phyloP scores from a whole-genome alignment of 1,140 invertebrate genomes.

The Drosophila carrolli region DNA sequence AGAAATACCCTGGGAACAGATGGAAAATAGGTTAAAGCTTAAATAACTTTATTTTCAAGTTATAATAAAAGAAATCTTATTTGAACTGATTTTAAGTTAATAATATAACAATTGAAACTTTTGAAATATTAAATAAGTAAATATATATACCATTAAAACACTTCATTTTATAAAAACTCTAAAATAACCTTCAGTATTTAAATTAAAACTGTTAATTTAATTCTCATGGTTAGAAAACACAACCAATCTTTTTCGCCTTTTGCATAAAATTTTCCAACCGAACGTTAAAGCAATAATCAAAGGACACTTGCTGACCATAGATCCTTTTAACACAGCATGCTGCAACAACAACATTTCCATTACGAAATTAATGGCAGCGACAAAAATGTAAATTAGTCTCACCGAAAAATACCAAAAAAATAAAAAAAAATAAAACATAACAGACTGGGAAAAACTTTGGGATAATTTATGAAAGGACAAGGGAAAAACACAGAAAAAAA shows the following conservation, averaged over 20 bases:
- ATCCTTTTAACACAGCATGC: slow-evolving; percentile 4
- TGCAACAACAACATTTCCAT: slow-evolving; percentile 46
- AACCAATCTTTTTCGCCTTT: background rate
- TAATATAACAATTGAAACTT: too few species aligned
- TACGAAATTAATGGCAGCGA: slow-evolving; percentile 77
- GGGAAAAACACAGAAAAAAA: background rate
- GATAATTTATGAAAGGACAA: slow-evolving; percentile 63
- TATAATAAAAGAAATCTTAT: too few species aligned
- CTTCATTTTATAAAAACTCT: too few species aligned
- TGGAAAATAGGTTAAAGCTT: background rate
- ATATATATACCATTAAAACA: too few species aligned
- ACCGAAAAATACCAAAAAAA: slow-evolving; percentile 35
- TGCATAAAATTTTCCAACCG: background rate
- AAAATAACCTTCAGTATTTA: background rate
- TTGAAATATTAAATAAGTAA: too few species aligned
- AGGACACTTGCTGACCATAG: background rate
- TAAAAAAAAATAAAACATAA: slow-evolving; percentile 39
- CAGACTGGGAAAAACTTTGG: slow-evolving; percentile 36
- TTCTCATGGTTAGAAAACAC: background rate
- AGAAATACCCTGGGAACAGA: slow-evolving; percentile 4
- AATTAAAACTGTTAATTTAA: background rate
- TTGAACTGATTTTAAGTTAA: too few species aligned
- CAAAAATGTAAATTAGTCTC: slow-evolving; percentile 82
- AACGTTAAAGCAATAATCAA: background rate
- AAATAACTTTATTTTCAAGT: too few species aligned